Conservation (phyloP, 2,888 invertebrate species). For the Ferrisia virgata region DNA sequence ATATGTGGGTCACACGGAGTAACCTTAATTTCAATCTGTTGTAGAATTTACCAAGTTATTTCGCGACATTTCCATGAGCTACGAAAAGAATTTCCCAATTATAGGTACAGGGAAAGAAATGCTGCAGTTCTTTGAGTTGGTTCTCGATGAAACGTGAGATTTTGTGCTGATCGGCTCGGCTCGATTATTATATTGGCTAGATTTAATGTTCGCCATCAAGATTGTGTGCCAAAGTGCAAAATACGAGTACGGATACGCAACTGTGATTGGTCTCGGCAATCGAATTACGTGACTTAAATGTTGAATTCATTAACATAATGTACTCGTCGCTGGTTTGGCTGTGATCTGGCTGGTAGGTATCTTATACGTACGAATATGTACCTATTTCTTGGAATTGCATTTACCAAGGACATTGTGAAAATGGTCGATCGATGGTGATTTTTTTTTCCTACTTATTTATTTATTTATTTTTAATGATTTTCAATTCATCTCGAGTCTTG, state of each 20-base stretch:
- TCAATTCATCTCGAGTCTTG: not conserved
- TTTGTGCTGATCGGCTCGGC: not conserved
- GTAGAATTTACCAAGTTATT: not conserved
- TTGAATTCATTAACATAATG: not conserved
- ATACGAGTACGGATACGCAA: not conserved
- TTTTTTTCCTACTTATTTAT: no score
- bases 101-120: not conserved
- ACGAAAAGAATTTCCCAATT: not conserved
- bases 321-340: not conserved
- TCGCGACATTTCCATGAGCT: not conserved
- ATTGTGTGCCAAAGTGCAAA: not conserved
- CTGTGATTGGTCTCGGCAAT: not conserved
- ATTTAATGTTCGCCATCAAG: not conserved
- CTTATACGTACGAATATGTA: not conserved
- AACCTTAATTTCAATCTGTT: not conserved
- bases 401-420: not conserved
- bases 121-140: not conserved
- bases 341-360: no score
- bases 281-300: slow-evolving; percentile 14
- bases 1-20: not conserved
- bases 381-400: not conserved
- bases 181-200: not conserved
- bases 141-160: not conserved
- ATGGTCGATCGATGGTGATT: not conserved
- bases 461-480: not conserved